Conservation (phyloP, 2,113 vertebrate genomes). For the Solea solea region DNA sequence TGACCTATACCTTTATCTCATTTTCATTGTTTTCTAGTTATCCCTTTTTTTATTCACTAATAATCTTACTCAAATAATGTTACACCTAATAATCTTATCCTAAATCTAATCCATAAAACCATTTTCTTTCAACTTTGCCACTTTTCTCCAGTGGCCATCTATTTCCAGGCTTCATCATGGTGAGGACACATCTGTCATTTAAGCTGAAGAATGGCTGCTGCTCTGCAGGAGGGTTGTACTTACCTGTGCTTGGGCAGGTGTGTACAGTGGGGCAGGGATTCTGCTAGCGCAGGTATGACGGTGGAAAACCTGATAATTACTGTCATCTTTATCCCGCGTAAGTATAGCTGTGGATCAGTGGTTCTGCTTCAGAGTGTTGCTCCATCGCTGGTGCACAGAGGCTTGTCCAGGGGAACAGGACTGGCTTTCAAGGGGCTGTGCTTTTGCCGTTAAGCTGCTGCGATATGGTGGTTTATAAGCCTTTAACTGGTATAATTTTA, state of each 20-base stretch:
- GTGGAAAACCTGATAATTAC: conserved; percentile 77
- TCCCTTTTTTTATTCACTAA: not conserved
- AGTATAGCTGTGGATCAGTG: conserved; percentile 72
- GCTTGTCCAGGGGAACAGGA: conserved; percentile 49
- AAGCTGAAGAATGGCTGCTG: conserved; percentile 33
- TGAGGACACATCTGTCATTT: conserved; percentile 65
- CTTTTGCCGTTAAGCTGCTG: conserved; percentile 59
- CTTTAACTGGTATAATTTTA: conserved; percentile 76
- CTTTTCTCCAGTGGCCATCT: not conserved
- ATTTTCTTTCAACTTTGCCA: no score
- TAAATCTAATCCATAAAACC: not conserved
- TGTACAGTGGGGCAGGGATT: conserved; percentile 61
- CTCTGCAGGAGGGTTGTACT: conserved; percentile 60
- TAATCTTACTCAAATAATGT: not conserved
- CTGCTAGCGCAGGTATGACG: conserved; percentile 67
- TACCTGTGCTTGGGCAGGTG: conserved; percentile 66
- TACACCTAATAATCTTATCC: not conserved
- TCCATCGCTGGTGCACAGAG: conserved; percentile 21
- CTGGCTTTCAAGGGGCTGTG: conserved; percentile 32
- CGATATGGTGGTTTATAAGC: conserved; percentile 71
- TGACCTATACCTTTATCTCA: not conserved
- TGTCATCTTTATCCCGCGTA: conserved; percentile 72
- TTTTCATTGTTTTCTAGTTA: not conserved
- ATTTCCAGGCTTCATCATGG: not conserved
- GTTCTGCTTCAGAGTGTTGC: conserved; percentile 55